Conservation (phyloP, 2,888 invertebrate genomes). For the Ectobius pallidus region DNA sequence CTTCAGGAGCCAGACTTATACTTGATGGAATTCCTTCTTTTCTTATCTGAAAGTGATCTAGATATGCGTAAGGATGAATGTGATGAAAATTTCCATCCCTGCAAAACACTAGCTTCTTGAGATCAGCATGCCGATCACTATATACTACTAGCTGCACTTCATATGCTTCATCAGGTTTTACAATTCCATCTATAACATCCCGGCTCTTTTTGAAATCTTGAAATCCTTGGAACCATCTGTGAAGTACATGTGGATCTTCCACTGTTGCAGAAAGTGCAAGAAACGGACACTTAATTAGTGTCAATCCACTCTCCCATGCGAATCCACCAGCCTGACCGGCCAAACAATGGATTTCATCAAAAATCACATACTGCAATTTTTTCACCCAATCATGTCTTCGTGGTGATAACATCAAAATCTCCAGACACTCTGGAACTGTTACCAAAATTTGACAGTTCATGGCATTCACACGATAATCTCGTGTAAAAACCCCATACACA, state of each 20-base stretch:
- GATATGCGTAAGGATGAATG: conserved; percentile 45
- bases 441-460: conserved; percentile 45
- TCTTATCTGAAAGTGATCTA: conserved; percentile 38
- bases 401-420: conserved; percentile 45
- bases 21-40: conserved; percentile 43
- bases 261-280: conserved; percentile 47
- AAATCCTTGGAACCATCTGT: conserved; percentile 44
- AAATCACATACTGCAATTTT: conserved; percentile 44
- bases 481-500: conserved; percentile 45
- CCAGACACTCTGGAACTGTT: conserved; percentile 47
- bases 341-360: conserved; percentile 47
- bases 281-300: conserved; percentile 46
- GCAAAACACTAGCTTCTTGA: conserved; percentile 44
- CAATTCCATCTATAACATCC: conserved; percentile 36
- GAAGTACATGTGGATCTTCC: conserved; percentile 42
- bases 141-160: conserved; percentile 44
- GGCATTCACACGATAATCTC: conserved; percentile 44
- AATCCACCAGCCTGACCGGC: conserved; percentile 44
- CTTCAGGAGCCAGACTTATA: conserved; percentile 43
- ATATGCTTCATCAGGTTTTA: conserved; percentile 39
- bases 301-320: conserved; percentile 45
- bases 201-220: conserved; percentile 43
- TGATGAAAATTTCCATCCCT: conserved; percentile 39
- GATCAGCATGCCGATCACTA: conserved; percentile 45
- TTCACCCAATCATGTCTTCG: conserved; percentile 43